A percentile compares a stretch with the other conserved stretches of the same genome.
These are phyloP conservation scores for Rhinoraja longicauda DNA, from an alignment of 2,797 vertebrate species.

Conservation along the genomic window DNA sequence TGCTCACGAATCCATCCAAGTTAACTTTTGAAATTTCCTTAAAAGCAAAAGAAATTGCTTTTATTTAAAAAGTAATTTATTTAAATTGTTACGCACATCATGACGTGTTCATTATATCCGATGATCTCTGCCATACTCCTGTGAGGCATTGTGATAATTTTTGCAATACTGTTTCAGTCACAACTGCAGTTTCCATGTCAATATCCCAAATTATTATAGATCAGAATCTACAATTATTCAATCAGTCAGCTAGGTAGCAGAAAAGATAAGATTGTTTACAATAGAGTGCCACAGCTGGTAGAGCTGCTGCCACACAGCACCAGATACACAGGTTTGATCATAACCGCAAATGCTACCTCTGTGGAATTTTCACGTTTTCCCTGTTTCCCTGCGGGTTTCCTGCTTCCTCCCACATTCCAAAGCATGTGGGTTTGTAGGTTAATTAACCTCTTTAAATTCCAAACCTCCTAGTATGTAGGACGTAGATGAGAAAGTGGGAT, in stretches of 20 bases:
- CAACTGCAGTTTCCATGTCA: neutral
- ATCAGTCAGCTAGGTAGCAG: neutral
- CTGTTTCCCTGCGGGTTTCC: too few relatives aligned
- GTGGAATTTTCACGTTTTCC: too few relatives aligned
- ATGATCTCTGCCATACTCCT: neutral
- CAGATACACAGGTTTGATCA: too few relatives aligned
- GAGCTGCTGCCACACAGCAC: too few relatives aligned
- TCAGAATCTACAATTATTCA: neutral
- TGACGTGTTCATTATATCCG: neutral
- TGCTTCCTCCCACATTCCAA: too few relatives aligned
- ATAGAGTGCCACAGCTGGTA: too few relatives aligned
- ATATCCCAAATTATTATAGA: neutral
- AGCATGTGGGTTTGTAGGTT: too few relatives aligned
- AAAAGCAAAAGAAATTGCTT: slow-evolving; percentile 38
- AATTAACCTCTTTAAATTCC: too few relatives aligned
- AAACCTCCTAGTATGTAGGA: too few relatives aligned
- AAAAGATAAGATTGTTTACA: neutral
- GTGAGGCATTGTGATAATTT: neutral
- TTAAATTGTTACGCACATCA: neutral
- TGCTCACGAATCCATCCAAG: slow-evolving; percentile 42
- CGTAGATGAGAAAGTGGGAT: too few relatives aligned
- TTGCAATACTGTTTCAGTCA: neutral
- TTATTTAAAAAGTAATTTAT: neutral
- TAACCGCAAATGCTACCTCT: too few relatives aligned
- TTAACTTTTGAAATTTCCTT: slow-evolving; percentile 48